These are phyloP conservation scores for Halichoerus grypus DNA, from an alignment of 2,113 vertebrate genomes.

Conservation along the genomic window DNA sequence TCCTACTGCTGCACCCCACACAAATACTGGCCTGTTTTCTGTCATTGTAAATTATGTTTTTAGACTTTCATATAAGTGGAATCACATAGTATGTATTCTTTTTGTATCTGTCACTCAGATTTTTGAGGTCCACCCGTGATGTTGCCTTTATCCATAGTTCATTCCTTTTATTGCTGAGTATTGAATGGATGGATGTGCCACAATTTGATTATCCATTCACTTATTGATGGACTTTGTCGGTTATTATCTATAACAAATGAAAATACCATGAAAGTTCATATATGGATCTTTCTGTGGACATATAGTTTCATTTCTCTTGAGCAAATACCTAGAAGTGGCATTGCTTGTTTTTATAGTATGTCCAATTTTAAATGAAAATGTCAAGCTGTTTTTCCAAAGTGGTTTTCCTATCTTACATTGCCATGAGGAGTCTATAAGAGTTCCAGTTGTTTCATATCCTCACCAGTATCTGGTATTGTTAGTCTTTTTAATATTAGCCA, in stretches of 20 bases:
- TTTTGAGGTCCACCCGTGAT: background rate
- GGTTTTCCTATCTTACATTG: background rate
- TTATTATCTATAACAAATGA: background rate
- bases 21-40: background rate
- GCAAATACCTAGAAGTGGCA: background rate
- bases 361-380: background rate
- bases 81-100: background rate
- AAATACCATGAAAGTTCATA: background rate
- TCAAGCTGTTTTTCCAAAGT: background rate
- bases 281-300: background rate
- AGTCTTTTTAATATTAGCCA: background rate
- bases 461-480: background rate
- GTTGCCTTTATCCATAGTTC: background rate
- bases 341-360: background rate
- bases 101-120: background rate
- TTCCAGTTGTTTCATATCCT: background rate
- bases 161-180: background rate
- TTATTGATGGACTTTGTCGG: background rate
- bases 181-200: background rate
- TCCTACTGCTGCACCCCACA: no score
- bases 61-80: background rate
- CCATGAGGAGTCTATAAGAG: background rate
- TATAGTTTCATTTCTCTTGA: background rate
- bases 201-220: background rate
- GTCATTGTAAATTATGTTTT: background rate